Evolutionary conservation across 1,140 invertebrate species (phyloP), one percentile per base, ranked within the genome.

Genomic region (Pachyrhynchus sulphureomaculatus): DNA sequence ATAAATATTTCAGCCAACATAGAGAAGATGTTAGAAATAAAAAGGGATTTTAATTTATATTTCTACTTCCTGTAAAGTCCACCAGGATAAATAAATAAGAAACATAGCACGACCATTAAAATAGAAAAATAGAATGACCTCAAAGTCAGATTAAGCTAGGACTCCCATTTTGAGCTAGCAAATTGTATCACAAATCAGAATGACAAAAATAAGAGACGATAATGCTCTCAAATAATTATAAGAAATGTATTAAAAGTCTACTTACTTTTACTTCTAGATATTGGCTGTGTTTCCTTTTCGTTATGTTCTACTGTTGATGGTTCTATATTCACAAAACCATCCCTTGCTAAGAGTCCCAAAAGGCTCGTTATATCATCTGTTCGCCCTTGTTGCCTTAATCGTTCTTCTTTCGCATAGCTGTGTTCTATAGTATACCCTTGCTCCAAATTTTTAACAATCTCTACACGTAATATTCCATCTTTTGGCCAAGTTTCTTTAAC

Each of bases 401-500:
- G 86, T 60, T 86, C 82, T 68, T 91, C 89, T 70, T 89, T 89
- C 6, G 86, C 88, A 76, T 92, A 92, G 68, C 89, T 91, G 70
- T 92, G 86, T 75, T 90, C 84, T 71, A 92, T 83, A 67, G 84
- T 87, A 68, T 90, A 90, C 73, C 87, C 85, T 12, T 75, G 76
- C 17, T 79, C 81, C n/a, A 80, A 74, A 77, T 93, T 90, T 64
- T 86, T 82, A 42, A 96, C 82, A 69, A 99, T 96, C 81, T 99
- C 96, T n/a, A 99, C 93, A 69, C 93, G 77, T 2, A 99, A 80
- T 65, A 99, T 95, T 10, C 97, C 96, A 79, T 98, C 92, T 56
- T 92, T 81, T 1, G 96, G 96, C 96, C 96, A 99, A 15, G 87
- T 86, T 65, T 92, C 83, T 75, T 92, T 86, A 21, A 98, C 85